Evolutionary conservation across 2,888 invertebrate genomes (phyloP), one percentile per base, ranked within the genome.

Genomic region (Drosophila nigricruria): DNA sequence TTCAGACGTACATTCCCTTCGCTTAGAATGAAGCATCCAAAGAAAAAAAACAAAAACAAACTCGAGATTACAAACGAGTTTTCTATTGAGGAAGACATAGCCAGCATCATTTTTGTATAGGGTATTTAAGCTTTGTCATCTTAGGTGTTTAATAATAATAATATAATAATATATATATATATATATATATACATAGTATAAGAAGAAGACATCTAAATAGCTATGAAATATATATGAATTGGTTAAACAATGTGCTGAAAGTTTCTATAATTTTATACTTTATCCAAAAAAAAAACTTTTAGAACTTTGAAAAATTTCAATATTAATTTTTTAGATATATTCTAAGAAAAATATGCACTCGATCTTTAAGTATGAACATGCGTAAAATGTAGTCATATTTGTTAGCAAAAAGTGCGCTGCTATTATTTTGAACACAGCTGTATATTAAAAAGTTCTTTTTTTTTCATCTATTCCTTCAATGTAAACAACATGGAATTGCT

Each of bases 1-100:
- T 74, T 81, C 78, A 67, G 42, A 38, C 27, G 50, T 61, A 38
- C 27, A 47, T 61, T 76, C 76, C 76, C 76, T 76, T 73, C n/a
- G 68, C 56, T 53, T 47, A 73, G 78, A 75, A 75, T 45, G 16
- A 59, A 59, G 36, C 50, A 36, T 2, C 20, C 57, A 32, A 42
- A 10, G n/a, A 8, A 3, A n/a, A n/a, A 38, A 38, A 36, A 16
- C n/a, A 34, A 16, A 14, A 36, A n/a, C n/a, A 3, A 42, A 14
- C 42, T 14, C 23, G 14, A 43, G 43, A 43, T 43, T 16, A 43
- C 43, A 61, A 77, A 77, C 70, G n/a, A 57, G 74, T 74, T 77
- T 38, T 45, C 64, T 54, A 43, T 63, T 40, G 77, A 73, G 54
- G 52, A 69, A 56, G 61, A 50, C 40, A 20, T 53, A 1, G 12